phyloP scores from a whole-genome alignment of 1,140 invertebrate genomes.

The Drosophila seguyi region DNA sequence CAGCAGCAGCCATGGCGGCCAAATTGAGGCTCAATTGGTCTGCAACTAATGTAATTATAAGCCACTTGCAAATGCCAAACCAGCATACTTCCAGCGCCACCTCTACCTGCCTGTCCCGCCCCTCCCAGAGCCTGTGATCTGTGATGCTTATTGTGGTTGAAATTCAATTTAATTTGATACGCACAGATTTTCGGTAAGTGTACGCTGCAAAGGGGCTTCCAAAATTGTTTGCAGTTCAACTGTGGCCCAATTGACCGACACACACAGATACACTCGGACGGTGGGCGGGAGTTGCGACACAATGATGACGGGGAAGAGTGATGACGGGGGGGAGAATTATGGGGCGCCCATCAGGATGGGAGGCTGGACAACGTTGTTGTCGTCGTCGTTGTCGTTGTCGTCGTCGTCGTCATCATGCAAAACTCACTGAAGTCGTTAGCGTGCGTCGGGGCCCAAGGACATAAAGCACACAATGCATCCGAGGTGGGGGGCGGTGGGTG shows the following conservation, averaged over 20 bases:
- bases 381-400: conserved; percentile 37
- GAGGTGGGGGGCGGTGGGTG: neutral
- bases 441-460: conserved; percentile 64
- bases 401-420: conserved; percentile 75
- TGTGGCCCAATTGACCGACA: conserved; percentile 75
- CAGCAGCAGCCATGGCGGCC: conserved; percentile 12
- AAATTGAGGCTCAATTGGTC: conserved; percentile 62
- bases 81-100: conserved; percentile 28
- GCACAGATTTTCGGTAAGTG: conserved; percentile 69
- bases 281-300: conserved; percentile 24
- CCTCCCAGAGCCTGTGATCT: conserved; percentile 21
- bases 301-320: conserved; percentile 30
- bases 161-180: conserved; percentile 82
- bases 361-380: conserved; percentile 49
- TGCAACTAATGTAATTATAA: conserved; percentile 78
- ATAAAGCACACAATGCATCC: conserved; percentile 73
- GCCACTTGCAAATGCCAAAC: conserved; percentile 66
- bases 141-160: conserved; percentile 68
- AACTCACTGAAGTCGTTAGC: conserved; percentile 82
- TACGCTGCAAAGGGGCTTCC: conserved; percentile 35
- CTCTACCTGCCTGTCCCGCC: neutral
- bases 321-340: conserved; percentile 41
- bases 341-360: conserved; percentile 36
- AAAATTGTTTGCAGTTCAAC: conserved; percentile 80
- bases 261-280: conserved; percentile 37